These are phyloP conservation scores for Geotrypetes seraphini DNA, from an alignment of 2,797 vertebrate genomes.

Conservation along the genomic window DNA sequence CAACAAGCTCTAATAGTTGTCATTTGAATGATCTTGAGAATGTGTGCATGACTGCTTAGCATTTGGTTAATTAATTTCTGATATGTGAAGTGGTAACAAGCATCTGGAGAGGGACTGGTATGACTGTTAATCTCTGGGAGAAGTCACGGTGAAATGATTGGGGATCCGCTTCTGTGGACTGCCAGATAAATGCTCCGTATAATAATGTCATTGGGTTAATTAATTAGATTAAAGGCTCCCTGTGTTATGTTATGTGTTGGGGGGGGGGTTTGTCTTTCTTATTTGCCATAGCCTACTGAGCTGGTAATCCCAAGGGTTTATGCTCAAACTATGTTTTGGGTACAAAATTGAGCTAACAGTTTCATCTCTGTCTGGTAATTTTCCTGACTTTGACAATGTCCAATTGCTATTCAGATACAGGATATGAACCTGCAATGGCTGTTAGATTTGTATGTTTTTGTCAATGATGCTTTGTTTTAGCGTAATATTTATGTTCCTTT, in stretches of 20 bases:
- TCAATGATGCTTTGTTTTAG: too few relatives aligned
- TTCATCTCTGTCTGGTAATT: too few relatives aligned
- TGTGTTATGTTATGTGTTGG: slow-evolving; percentile 33
- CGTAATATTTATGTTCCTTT: too few relatives aligned
- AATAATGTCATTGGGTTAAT: slow-evolving; percentile 54
- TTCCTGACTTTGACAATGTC: too few relatives aligned
- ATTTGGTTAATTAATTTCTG: slow-evolving; percentile 36
- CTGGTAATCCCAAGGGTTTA: slow-evolving; percentile 25
- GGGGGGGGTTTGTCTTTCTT: slow-evolving; percentile 38
- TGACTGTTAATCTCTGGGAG: slow-evolving; percentile 23
- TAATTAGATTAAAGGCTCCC: slow-evolving; percentile 56
- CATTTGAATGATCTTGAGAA: too few relatives aligned
- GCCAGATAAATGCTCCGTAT: slow-evolving; percentile 42
- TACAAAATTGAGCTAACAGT: too few relatives aligned
- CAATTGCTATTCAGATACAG: too few relatives aligned
- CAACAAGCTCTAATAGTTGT: too few relatives aligned
- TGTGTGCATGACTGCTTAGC: slow-evolving; percentile 28
- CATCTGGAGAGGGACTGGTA: slow-evolving; percentile 18
- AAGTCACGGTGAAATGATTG: slow-evolving; percentile 23
- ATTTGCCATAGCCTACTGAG: slow-evolving; percentile 41
- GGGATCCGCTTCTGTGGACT: slow-evolving; percentile 37
- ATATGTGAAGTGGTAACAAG: slow-evolving; percentile 23
- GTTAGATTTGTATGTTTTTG: too few relatives aligned
- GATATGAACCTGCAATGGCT: too few relatives aligned
- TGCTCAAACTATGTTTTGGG: too few relatives aligned